A percentile compares a stretch with the other conserved stretches of the same genome.
Conservation (phyloP, 2,797 vertebrate genomes). For the Microctenopoma stevenorrisi region DNA sequence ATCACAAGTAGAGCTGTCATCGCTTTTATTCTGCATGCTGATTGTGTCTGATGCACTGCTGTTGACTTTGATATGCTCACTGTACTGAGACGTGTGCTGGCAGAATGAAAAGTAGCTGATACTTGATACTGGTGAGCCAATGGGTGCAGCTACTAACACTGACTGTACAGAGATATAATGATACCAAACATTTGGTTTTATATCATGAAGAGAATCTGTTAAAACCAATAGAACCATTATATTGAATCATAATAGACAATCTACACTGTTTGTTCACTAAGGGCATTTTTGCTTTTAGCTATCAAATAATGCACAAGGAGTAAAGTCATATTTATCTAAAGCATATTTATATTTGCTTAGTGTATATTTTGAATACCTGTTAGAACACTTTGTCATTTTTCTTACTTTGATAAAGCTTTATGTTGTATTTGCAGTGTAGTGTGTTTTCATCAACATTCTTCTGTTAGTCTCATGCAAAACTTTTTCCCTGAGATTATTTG, state of each 20-base stretch:
- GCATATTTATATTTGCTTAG: not conserved
- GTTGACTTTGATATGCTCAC: constrained; percentile 56
- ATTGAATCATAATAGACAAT: not conserved
- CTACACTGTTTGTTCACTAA: not conserved
- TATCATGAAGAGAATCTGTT: too few relatives aligned
- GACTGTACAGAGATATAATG: too few relatives aligned
- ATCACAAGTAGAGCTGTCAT: constrained; percentile 41
- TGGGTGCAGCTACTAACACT: not conserved
- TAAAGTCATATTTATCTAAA: not conserved
- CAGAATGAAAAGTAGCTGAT: constrained; percentile 31
- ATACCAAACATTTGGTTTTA: too few relatives aligned
- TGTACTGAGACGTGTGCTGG: constrained; percentile 35
- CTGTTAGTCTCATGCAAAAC: not conserved
- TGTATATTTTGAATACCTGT: not conserved
- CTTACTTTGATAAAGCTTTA: constrained; percentile 15
- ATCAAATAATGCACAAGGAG: not conserved
- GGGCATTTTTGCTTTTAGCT: not conserved
- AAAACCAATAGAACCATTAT: too few relatives aligned
- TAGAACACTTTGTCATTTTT: not conserved
- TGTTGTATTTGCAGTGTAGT: not conserved
- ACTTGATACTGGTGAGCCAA: constrained; percentile 9
- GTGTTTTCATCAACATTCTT: not conserved
- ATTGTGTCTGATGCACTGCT: constrained; percentile 47
- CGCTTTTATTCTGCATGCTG: constrained; percentile 27
- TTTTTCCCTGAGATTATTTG: constrained; percentile 55